These are phyloP conservation scores for Heliothis peltigera DNA, from an alignment of 2,888 invertebrate genomes.

Conservation along the genomic window DNA sequence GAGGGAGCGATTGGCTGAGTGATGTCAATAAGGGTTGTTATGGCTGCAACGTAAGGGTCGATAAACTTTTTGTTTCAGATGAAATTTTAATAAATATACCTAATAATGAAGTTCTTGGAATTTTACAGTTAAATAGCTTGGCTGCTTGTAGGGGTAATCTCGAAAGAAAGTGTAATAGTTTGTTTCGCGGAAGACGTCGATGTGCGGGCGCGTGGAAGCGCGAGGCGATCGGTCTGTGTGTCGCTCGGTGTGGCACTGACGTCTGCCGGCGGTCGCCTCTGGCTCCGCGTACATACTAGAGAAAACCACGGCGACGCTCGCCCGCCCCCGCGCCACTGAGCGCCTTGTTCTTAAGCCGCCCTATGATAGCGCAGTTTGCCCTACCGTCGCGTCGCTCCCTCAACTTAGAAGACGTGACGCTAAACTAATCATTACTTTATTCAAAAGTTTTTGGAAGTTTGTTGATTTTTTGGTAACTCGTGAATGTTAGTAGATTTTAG, in stretches of 20 bases:
- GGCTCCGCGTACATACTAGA: conserved; percentile 61
- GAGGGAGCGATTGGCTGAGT: conserved; percentile 86
- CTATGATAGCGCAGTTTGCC: conserved; percentile 73
- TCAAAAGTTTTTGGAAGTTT: conserved; percentile 29
- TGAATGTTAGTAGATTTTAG: conserved; percentile 2
- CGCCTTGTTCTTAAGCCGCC: conserved; percentile 71
- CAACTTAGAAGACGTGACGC: conserved; percentile 66
- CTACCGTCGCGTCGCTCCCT: conserved; percentile 54
- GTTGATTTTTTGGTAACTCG: neutral
- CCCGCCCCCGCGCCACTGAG: conserved; percentile 82
- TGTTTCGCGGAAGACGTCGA: conserved; percentile 73
- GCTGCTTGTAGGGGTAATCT: conserved; percentile 37
- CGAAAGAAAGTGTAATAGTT: conserved; percentile 71
- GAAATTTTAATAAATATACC: conserved; percentile 45
- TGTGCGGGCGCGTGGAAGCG: conserved; percentile 75
- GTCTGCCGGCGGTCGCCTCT: conserved; percentile 75
- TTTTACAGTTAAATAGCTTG: conserved; percentile 23
- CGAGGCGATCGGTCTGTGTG: conserved; percentile 85
- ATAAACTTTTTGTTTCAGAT: conserved; percentile 78
- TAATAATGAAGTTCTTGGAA: conserved; percentile 34
- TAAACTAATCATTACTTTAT: conserved; percentile 74
- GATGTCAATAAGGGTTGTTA: conserved; percentile 88
- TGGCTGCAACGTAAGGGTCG: conserved; percentile 83
- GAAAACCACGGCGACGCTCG: conserved; percentile 80
- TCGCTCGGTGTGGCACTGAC: conserved; percentile 85